phyloP scores from a whole-genome alignment of 2,888 invertebrate genomes.

The Melolontha melolontha region DNA sequence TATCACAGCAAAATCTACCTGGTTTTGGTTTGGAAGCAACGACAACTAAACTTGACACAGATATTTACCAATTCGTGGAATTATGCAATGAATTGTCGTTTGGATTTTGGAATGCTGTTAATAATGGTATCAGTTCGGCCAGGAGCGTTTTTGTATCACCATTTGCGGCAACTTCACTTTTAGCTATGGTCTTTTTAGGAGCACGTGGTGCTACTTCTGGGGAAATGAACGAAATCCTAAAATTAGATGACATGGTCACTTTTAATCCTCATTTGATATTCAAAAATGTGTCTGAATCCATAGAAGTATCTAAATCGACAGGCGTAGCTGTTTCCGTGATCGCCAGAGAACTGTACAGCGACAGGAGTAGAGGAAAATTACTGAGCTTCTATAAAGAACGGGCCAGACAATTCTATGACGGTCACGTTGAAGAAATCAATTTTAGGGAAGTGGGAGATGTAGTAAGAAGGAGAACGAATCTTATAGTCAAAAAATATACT shows the following conservation, averaged over 20 bases:
- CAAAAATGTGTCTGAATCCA: constrained; percentile 86
- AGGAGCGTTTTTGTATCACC: constrained; percentile 86
- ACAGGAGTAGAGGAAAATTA: constrained; percentile 82
- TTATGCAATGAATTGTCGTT: constrained; percentile 89
- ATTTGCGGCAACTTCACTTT: constrained; percentile 84
- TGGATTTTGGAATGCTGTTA: constrained; percentile 82
- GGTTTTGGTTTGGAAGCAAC: constrained; percentile 83
- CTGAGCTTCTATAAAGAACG: constrained; percentile 90
- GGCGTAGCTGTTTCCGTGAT: constrained; percentile 85
- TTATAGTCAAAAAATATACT: constrained; percentile 82
- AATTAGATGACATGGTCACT: constrained; percentile 88
- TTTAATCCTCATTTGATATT: constrained; percentile 91
- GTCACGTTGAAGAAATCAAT: constrained; percentile 86
- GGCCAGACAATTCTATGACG: constrained; percentile 88
- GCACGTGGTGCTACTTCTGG: constrained; percentile 89
- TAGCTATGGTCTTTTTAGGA: constrained; percentile 92
- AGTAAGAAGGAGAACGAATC: constrained; percentile 83
- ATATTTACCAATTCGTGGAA: constrained; percentile 81
- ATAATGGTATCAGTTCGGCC: constrained; percentile 77
- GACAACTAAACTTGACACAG: constrained; percentile 76
- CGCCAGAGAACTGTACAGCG: constrained; percentile 85
- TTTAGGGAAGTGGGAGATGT: constrained; percentile 86
- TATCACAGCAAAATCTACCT: constrained; percentile 69
- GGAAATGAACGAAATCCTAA: constrained; percentile 89
- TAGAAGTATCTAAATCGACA: constrained; percentile 75